Evolutionary conservation across 2,888 invertebrate species (phyloP), one percentile per base, ranked within the genome.

Genomic region (Ptychoptera contaminata): DNA sequence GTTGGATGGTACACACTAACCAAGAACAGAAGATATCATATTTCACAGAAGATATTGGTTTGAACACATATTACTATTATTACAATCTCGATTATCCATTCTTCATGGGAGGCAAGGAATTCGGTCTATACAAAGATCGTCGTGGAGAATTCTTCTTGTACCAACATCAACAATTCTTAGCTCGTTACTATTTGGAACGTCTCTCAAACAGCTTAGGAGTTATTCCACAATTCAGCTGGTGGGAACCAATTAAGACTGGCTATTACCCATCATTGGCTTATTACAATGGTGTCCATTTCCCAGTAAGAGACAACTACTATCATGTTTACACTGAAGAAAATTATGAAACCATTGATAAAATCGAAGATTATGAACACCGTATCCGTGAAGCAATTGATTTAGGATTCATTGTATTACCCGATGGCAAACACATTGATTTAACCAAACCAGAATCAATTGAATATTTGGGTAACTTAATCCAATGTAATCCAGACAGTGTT

Each of bases 1-100:
- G 74, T 39, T 63, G 70, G 47, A 72, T 76, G 50, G 67, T 71
- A 49, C 64, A 73, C 29, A 49, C 74, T 35, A 69, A 74, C 54
- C 67, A 73, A 14, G 76, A 79, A 45, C 76, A 80, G 56, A 65
- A 67, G 16, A 54, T 83, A 48, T 67, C 70, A 39, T 86, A 86
- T 63, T 85, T 79, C 68, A 74, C 75, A 15, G 84, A 85, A 59
- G 86, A 87, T 58, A 67, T 85, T 43, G 83, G 81, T 50, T 67
- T 85, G 11, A 84, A 82, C 63, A 64, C 76, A 11, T 80, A 76
- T 68, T 77, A 79, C 67, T 78, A 76, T 65, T 73, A 77, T 61
- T 68, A 71, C 60, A 74, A 76, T 56, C 67, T 78, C 59, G 74
- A 75, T 58, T 79, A 76, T 59, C 83, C 84, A 5, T 73, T 67